Evolutionary conservation across 2,888 invertebrate genomes (phyloP).

Genomic region (Campoletis raptor): DNA sequence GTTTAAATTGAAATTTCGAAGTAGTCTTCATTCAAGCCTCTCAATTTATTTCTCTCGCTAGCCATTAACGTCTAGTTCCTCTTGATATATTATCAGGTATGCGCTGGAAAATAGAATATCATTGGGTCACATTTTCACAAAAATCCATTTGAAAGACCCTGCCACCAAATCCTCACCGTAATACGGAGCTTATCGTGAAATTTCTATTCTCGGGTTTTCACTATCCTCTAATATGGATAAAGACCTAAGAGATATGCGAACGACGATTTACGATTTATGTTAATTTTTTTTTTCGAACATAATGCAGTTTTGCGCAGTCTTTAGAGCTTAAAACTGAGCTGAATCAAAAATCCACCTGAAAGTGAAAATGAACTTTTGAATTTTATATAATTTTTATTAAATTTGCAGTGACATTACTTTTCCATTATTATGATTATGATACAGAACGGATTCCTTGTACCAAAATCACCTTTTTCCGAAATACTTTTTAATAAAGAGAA

Average conservation of each 20-base stretch:
- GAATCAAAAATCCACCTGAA: neutral
- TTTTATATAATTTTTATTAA: neutral
- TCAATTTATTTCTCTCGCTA: slow-evolving; percentile 1
- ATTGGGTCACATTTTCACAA: slow-evolving; percentile 1
- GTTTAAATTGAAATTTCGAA: slow-evolving; percentile 28
- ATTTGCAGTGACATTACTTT: neutral
- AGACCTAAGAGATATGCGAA: neutral
- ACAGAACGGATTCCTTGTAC: neutral
- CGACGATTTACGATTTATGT: neutral
- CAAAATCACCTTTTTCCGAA: too few relatives aligned
- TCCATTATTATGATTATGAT: neutral
- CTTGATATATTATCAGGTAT: slow-evolving; percentile 14
- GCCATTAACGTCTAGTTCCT: slow-evolving; percentile 25
- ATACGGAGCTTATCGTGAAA: neutral
- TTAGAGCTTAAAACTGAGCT: neutral
- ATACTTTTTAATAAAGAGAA: too few relatives aligned
- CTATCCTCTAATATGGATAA: neutral
- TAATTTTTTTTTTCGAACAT: neutral
- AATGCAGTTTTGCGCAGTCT: neutral
- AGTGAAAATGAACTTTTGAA: neutral
- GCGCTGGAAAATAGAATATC: neutral
- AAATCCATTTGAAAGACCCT: neutral
- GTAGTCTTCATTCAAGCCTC: slow-evolving; percentile 20
- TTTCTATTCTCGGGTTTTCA: neutral
- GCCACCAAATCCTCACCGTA: neutral